These are phyloP conservation scores for Peromyscus melanophrys DNA, from an alignment of 2,797 vertebrate genomes.

Conservation along the genomic window DNA sequence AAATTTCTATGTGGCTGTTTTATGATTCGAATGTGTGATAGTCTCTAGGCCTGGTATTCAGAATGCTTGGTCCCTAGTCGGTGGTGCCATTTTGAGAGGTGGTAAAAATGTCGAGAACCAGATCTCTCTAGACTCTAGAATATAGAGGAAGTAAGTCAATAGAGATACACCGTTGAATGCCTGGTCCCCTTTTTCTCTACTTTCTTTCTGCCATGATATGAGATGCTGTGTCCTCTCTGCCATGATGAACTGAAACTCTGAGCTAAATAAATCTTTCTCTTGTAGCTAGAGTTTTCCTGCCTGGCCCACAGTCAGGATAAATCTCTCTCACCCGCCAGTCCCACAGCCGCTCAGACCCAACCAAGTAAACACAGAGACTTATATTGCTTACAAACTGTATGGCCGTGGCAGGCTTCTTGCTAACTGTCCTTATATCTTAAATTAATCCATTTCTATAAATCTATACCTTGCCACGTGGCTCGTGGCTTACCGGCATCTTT, in stretches of 20 bases:
- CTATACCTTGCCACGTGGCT: too few species aligned
- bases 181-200: neutral
- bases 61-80: neutral
- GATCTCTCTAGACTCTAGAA: neutral
- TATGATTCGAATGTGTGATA: neutral
- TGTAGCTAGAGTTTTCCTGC: too few species aligned
- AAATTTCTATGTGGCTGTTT: neutral
- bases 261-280: neutral
- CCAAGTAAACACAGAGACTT: too few species aligned
- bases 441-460: too few species aligned
- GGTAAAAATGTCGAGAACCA: too few species aligned
- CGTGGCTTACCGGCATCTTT: too few species aligned
- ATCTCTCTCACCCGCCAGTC: too few species aligned
- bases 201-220: neutral
- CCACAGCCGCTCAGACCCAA: too few species aligned
- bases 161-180: neutral
- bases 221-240: neutral
- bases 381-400: too few species aligned
- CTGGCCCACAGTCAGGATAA: too few species aligned
- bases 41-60: neutral
- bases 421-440: too few species aligned
- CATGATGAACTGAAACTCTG: neutral
- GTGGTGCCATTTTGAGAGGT: neutral
- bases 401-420: too few species aligned
- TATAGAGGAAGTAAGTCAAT: neutral